A percentile compares a stretch with the other conserved stretches of the same genome.
phyloP scores from a whole-genome alignment of 1,140 invertebrate species.

The Daktulosphaira vitifoliae region DNA sequence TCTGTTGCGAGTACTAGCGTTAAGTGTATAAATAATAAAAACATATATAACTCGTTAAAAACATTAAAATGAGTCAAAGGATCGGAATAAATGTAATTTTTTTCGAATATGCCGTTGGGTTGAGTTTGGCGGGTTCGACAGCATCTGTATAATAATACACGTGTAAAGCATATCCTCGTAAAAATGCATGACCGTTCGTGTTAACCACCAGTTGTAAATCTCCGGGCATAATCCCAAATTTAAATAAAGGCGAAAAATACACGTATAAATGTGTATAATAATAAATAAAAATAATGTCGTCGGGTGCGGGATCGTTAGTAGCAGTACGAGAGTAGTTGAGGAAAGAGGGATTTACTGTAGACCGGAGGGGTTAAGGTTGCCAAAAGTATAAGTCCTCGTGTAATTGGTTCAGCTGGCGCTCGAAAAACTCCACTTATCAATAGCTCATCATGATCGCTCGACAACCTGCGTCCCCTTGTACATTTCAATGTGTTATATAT shows the following conservation, averaged over 20 bases:
- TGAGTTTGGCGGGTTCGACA: no score
- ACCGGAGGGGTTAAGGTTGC: slow-evolving; percentile 6
- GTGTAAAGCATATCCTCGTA: not conserved
- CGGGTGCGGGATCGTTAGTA: not conserved
- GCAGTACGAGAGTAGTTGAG: not conserved
- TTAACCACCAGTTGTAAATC: slow-evolving; percentile 20
- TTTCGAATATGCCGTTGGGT: no score
- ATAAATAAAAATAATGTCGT: slow-evolving; percentile 34
- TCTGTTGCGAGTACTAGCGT: no score
- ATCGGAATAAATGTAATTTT: no score
- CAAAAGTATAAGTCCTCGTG: slow-evolving; percentile 27
- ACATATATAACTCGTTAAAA: no score
- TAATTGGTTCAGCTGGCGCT: slow-evolving; percentile 32
- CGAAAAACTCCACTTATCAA: slow-evolving; percentile 33
- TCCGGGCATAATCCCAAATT: slow-evolving; percentile 22
- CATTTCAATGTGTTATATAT: not conserved
- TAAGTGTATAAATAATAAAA: no score
- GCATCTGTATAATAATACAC: no score
- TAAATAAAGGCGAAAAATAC: slow-evolving; percentile 14
- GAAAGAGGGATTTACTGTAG: not conserved
- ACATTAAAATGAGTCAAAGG: no score
- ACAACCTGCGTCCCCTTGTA: slow-evolving; percentile 22
- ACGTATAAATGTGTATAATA: not conserved
- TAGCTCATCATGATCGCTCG: slow-evolving; percentile 9
- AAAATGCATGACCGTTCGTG: not conserved